A percentile compares a stretch with the other conserved stretches of the same genome.
phyloP scores from a whole-genome alignment of 2,797 vertebrate species.

The Trachurus trachurus region DNA sequence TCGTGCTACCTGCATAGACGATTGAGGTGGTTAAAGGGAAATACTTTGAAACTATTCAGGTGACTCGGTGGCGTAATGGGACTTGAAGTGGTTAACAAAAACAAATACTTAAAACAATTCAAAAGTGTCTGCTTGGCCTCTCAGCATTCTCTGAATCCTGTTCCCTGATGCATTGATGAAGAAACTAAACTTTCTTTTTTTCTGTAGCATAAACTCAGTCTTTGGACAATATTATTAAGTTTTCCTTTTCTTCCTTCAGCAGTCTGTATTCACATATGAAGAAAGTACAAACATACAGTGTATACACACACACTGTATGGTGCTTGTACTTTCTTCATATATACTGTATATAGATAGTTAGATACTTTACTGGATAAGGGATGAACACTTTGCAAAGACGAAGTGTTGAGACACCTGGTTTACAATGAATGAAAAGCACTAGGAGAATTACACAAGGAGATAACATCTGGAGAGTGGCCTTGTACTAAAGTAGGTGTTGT shows the following conservation, averaged over 20 bases:
- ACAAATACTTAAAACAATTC: background rate
- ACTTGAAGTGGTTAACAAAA: background rate
- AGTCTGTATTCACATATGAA: too few relatives aligned
- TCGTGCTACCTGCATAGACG: background rate
- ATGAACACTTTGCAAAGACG: too few relatives aligned
- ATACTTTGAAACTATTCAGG: background rate
- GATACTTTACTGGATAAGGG: background rate
- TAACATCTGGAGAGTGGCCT: background rate
- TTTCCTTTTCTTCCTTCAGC: background rate
- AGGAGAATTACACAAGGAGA: background rate
- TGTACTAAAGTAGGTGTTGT: too few relatives aligned
- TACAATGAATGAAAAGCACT: background rate
- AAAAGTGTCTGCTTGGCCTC: background rate
- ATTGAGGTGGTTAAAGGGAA: background rate
- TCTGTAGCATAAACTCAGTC: background rate
- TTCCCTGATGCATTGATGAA: background rate
- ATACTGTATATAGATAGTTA: too few relatives aligned
- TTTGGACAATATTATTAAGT: background rate
- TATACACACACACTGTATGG: too few relatives aligned
- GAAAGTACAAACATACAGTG: too few relatives aligned
- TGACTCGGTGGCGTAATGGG: background rate
- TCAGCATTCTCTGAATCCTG: background rate
- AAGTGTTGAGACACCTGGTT: too few relatives aligned
- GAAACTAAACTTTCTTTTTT: background rate
- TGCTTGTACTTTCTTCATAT: too few relatives aligned